These are phyloP conservation scores for Tolypeutes matacus DNA, from an alignment of 2,797 vertebrate species.

Conservation along the genomic window DNA sequence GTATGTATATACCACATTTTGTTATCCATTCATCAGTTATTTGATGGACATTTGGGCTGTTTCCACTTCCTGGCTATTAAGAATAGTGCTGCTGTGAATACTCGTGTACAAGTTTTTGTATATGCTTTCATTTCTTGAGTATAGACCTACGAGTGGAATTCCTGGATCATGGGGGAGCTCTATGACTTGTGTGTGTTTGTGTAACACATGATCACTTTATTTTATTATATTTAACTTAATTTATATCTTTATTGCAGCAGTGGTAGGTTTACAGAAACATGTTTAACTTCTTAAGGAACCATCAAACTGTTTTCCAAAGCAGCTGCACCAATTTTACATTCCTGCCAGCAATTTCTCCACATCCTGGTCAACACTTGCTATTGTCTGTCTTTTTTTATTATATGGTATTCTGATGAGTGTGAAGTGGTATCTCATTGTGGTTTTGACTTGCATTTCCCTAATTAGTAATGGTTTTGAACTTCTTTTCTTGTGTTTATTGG, in stretches of 20 bases:
- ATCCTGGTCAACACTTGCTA: background rate
- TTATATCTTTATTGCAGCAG: no score
- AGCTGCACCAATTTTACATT: background rate
- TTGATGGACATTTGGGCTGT: background rate
- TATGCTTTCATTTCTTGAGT: background rate
- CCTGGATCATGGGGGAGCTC: background rate
- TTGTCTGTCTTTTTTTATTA: background rate
- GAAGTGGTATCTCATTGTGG: background rate
- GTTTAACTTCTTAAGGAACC: background rate
- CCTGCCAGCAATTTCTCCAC: background rate
- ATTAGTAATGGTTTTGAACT: background rate
- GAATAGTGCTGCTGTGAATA: conserved; percentile 10
- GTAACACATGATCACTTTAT: no score
- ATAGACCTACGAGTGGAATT: background rate
- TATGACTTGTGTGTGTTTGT: no score
- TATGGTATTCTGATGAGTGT: background rate
- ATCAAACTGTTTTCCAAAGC: background rate
- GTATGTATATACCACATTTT: background rate
- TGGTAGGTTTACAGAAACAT: background rate
- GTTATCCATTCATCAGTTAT: background rate
- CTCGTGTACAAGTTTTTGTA: background rate
- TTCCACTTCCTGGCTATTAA: background rate
- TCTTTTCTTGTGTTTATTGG: background rate
- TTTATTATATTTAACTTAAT: no score
- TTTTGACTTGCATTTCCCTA: background rate